Percentiles rank a stretch among this genome's conserved stretches.
Evolutionary conservation across 2,797 vertebrate genomes (phyloP).

Genomic region (Adelosebastes latens): DNA sequence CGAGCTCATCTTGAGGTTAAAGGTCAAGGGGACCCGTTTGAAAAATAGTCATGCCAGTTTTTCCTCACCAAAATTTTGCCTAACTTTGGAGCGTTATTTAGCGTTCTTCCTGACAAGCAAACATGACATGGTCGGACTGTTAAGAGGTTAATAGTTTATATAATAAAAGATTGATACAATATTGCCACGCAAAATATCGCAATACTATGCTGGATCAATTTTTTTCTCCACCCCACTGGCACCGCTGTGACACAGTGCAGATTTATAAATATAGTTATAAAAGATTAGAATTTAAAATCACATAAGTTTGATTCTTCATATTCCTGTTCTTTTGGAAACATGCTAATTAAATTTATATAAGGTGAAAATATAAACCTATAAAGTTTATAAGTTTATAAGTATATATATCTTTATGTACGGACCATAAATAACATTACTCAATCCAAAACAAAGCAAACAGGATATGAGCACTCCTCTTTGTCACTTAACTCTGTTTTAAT

Average conservation of each 20-base stretch:
- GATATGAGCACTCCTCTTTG: background rate
- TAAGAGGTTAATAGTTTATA: too few species aligned
- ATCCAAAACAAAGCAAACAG: background rate
- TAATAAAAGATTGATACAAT: too few species aligned
- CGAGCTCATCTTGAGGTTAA: too few species aligned
- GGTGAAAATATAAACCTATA: background rate
- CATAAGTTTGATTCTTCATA: background rate
- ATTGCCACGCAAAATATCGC: too few species aligned
- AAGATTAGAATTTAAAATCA: background rate
- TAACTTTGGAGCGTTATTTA: too few species aligned
- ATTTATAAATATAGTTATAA: background rate
- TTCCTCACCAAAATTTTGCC: too few species aligned
- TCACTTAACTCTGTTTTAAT: background rate
- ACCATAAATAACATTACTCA: background rate
- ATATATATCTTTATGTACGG: background rate
- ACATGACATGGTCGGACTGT: too few species aligned
- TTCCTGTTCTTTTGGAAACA: background rate
- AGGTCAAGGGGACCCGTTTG: too few species aligned
- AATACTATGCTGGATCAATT: too few species aligned
- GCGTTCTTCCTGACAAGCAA: too few species aligned
- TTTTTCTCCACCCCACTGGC: too few species aligned
- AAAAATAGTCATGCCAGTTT: too few species aligned
- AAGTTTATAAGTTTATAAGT: background rate
- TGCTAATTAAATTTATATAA: background rate
- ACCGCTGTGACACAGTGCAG: background rate